Conservation (phyloP, 2,113 vertebrate species). For the Manacus vitellinus region DNA sequence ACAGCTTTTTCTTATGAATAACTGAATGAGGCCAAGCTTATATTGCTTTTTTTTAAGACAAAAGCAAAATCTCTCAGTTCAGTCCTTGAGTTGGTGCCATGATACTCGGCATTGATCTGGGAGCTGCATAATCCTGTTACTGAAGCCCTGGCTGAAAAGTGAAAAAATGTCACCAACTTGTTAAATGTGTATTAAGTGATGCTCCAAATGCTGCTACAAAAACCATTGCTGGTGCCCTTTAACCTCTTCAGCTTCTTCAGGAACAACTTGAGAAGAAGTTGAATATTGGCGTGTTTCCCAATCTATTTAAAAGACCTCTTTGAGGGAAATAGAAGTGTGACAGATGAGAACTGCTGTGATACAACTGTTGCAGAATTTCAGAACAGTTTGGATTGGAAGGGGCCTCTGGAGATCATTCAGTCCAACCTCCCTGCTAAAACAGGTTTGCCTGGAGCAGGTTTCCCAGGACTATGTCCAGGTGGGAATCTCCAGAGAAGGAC, state of each 20-base stretch:
- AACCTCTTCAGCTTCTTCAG: not conserved
- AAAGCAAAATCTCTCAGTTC: not conserved
- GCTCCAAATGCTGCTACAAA: not conserved
- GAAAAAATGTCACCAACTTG: not conserved
- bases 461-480: not conserved
- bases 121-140: not conserved
- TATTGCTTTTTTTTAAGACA: not conserved
- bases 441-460: not conserved
- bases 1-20: not conserved
- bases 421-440: not conserved
- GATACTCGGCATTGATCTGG: not conserved
- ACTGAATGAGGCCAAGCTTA: not conserved
- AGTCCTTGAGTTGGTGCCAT: not conserved
- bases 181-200: not conserved
- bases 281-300: not conserved
- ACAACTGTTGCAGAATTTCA: not conserved
- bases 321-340: not conserved
- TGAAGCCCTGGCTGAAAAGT: not conserved
- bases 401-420: not conserved
- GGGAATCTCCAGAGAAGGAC: not conserved
- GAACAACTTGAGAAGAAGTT: not conserved
- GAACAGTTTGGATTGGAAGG: not conserved
- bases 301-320: not conserved
- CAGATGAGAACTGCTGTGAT: not conserved
- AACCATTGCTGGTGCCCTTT: not conserved